Conservation (phyloP, 2,797 vertebrate genomes). For the Melopsittacus undulatus region DNA sequence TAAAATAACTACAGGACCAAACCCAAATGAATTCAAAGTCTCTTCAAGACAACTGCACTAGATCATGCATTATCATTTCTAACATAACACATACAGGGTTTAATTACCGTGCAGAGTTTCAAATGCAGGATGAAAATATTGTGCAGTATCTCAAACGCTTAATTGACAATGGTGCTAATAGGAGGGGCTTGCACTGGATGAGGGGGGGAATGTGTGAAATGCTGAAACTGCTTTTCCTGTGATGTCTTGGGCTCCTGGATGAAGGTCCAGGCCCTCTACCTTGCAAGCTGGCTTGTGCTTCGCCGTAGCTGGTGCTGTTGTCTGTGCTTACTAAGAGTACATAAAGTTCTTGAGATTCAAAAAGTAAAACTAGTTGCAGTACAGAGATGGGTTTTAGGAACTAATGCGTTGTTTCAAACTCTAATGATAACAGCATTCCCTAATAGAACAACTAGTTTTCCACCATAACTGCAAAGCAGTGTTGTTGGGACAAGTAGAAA, state of each 20-base stretch:
- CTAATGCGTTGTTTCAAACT: background rate
- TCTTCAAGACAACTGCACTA: background rate
- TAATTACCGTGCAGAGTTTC: background rate
- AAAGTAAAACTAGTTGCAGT: background rate
- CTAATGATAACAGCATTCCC: background rate
- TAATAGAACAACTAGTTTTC: background rate
- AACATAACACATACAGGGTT: background rate
- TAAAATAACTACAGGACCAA: slow-evolving; percentile 31
- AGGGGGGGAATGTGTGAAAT: background rate
- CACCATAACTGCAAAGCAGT: background rate
- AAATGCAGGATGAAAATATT: background rate
- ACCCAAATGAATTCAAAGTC: background rate
- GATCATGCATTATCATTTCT: background rate
- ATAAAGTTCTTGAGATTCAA: background rate
- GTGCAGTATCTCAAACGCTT: background rate
- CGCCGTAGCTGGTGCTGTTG: fast-evolving
- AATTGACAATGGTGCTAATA: background rate
- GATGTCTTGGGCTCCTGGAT: fast-evolving
- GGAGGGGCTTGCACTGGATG: fast-evolving
- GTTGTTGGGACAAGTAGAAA: background rate
- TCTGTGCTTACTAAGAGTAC: background rate
- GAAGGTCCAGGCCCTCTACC: background rate
- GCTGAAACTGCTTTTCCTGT: background rate
- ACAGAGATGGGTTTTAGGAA: background rate
- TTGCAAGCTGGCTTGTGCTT: fast-evolving